phyloP scores from a whole-genome alignment of 2,888 invertebrate genomes.

The Sericinus montela region DNA sequence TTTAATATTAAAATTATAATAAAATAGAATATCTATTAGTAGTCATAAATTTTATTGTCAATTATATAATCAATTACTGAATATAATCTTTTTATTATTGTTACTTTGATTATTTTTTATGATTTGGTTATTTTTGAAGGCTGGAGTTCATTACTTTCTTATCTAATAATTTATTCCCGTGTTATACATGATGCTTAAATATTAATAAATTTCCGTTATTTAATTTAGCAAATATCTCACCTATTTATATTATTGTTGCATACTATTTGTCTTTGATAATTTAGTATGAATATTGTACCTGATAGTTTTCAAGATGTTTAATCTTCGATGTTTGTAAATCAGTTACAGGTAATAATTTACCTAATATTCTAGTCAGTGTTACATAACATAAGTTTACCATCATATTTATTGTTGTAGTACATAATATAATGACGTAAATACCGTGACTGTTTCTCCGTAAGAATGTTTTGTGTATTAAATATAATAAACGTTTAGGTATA shows the following conservation, averaged over 20 bases:
- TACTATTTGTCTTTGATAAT: background rate
- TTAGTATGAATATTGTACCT: constrained; percentile 8
- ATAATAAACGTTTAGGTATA: constrained; percentile 58
- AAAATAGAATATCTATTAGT: constrained; percentile 3
- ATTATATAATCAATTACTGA: constrained; percentile 5
- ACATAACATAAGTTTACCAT: constrained; percentile 63
- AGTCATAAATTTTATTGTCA: constrained; percentile 18
- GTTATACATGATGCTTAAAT: too few relatives aligned
- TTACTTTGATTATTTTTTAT: constrained; percentile 1
- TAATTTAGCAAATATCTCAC: background rate
- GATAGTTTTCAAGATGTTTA: background rate
- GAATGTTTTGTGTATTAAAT: constrained; percentile 49
- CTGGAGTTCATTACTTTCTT: constrained; percentile 16
- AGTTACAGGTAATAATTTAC: background rate
- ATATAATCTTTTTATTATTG: background rate
- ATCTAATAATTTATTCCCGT: too few relatives aligned
- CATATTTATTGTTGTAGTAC: constrained; percentile 38
- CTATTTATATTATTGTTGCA: too few relatives aligned
- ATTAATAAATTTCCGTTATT: too few relatives aligned
- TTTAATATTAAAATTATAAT: constrained; percentile 5
- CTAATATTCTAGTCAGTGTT: background rate
- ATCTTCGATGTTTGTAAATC: background rate
- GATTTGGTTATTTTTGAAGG: constrained; percentile 20
- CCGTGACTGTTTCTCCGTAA: constrained; percentile 52
- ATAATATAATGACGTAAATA: constrained; percentile 32